Percentiles rank a stretch among this genome's conserved stretches.
Evolutionary conservation across 2,797 vertebrate species (phyloP).

Genomic region (Gambelia wislizenii): DNA sequence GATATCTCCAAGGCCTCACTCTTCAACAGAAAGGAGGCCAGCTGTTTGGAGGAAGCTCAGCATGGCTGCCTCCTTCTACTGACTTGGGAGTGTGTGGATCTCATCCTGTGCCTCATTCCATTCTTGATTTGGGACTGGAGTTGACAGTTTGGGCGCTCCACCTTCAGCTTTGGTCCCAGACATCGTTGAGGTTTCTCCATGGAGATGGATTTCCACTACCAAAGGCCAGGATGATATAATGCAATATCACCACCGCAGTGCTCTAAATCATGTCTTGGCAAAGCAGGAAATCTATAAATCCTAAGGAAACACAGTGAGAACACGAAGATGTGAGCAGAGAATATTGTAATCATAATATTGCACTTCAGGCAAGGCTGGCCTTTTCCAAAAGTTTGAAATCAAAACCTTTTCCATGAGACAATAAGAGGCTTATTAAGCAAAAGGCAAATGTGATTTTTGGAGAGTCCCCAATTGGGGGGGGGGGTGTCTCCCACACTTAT

Average conservation of each 20-base stretch:
- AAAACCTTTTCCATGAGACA: neutral
- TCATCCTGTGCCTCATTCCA: neutral
- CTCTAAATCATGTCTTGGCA: neutral
- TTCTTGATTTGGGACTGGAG: neutral
- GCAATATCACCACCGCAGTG: neutral
- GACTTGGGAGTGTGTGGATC: too few species aligned
- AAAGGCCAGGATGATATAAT: neutral
- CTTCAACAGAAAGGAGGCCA: neutral
- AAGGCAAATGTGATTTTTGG: neutral
- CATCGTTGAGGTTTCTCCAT: neutral
- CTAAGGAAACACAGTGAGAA: neutral
- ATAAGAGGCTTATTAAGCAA: neutral
- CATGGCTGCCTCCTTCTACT: neutral
- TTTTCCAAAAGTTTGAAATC: neutral
- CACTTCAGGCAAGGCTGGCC: neutral
- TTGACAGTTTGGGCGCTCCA: neutral
- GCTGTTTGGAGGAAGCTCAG: neutral
- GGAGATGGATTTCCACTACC: neutral
- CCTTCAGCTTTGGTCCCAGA: neutral
- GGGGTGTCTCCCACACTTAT: neutral
- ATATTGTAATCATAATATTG: neutral
- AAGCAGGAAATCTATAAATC: neutral
- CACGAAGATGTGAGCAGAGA: neutral
- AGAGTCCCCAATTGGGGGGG: too few species aligned
- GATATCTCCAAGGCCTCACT: neutral